Conservation (phyloP, 2,797 vertebrate genomes). For the Crax fasciolata region DNA sequence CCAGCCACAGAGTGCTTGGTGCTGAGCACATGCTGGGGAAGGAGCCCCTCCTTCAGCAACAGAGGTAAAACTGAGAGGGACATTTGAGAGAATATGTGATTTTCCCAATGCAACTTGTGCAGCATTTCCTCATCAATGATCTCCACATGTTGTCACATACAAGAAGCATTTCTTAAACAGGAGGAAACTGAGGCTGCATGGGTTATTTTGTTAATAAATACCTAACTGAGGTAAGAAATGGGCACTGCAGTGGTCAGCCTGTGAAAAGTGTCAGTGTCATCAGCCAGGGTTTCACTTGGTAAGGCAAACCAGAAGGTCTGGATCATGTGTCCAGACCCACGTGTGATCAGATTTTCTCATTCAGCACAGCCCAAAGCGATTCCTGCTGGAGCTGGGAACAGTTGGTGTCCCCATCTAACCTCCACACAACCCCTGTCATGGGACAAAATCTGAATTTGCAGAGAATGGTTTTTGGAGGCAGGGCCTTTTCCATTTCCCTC, state of each 20-base stretch:
- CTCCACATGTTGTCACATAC: background rate
- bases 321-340: background rate
- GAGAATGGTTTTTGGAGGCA: background rate
- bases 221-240: background rate
- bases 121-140: background rate
- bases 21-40: background rate
- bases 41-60: background rate
- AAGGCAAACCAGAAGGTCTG: constrained; percentile 34
- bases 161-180: background rate
- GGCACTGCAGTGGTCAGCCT: background rate
- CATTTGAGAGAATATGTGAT: background rate
- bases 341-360: constrained; percentile 17
- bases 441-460: background rate
- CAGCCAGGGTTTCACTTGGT: background rate
- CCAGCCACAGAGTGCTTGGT: background rate
- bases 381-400: constrained; percentile 16
- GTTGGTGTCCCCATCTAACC: constrained; percentile 43
- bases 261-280: background rate
- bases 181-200: background rate
- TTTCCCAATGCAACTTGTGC: background rate
- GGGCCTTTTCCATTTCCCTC: background rate
- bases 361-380: constrained; percentile 29
- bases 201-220: background rate
- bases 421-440: background rate
- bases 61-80: background rate